A percentile compares a stretch with the other conserved stretches of the same genome.
phyloP scores from a whole-genome alignment of 2,888 invertebrate genomes.

The Melinaea marsaeus region DNA sequence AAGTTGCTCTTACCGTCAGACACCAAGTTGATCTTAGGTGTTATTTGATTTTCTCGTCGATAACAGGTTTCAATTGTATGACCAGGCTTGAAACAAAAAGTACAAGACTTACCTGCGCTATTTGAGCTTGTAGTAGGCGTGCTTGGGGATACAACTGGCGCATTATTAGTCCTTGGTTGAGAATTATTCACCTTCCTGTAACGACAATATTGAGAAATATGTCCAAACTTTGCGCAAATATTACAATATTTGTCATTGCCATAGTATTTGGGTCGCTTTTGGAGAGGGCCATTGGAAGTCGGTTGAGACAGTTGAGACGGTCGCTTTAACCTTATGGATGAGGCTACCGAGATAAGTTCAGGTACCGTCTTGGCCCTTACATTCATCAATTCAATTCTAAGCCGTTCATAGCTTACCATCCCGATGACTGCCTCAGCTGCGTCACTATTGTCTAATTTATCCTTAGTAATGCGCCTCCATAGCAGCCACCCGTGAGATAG shows the following conservation, averaged over 20 bases:
- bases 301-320: not conserved
- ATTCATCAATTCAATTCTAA: conserved; percentile 30
- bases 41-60: conserved; percentile 28
- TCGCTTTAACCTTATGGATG: conserved; percentile 8
- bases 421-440: conserved; percentile 30
- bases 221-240: conserved; percentile 4
- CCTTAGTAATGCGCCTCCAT: conserved; percentile 12
- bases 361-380: not conserved
- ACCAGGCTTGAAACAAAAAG: conserved; percentile 32
- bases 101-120: conserved; percentile 12
- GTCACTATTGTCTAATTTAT: not conserved
- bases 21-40: conserved; percentile 32
- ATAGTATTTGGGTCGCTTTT: conserved; percentile 4
- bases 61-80: conserved; percentile 35
- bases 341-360: conserved; percentile 3
- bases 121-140: not conserved
- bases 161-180: not conserved
- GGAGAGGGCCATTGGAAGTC: not conserved
- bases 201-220: conserved; percentile 1
- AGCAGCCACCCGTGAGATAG: conserved; percentile 22
- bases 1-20: conserved; percentile 18
- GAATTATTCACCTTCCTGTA: conserved; percentile 2
- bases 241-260: not conserved
- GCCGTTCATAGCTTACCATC: conserved; percentile 33
- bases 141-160: not conserved